Base-by-base conservation (phyloP, 2,888 invertebrate species). In the Melikaiella ostensackeni region DNA sequence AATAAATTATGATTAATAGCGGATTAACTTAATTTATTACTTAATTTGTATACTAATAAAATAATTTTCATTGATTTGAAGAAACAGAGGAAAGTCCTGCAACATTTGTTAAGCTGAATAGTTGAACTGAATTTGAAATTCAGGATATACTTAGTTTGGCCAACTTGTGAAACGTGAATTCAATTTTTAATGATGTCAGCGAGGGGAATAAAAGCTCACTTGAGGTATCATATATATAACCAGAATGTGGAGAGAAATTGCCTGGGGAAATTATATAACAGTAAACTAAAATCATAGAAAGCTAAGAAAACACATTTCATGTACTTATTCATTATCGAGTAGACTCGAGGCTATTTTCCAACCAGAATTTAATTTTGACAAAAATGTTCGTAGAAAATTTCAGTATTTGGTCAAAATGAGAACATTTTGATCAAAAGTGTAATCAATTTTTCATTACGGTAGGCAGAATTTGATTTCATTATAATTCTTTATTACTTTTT, bases 171-270 rank as follows among this genome's bases (percentile, higher is more conserved):
- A 21, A n/a, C 9, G 5, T 7, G 21, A 50, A 50, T 70, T 70
- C n/a, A 70, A 33, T 70, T 70, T 70, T 30, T 27, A 63, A 33
- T 63, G 21, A 63, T 35, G 33, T 35, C 21, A 55, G 30, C 55
- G 50, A 55, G n/a, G 30, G n/a, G 46, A 8, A 70, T 50, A 27
- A 9, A 50, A 70, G 19, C 46, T 30, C 46, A 19, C 30, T 46
- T 30, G 2, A 70, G 24, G 64, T 24, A 27, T 46, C 38, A 24
- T 46, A 19, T 21, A 42, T 42, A 21, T 9, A 19, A n/a, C 50
- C n/a, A 50, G 4, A 35, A 21, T 63, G 35, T 35, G n/a, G 13
- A 63, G 21, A 1, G 35, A 11, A 70, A 70, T 19, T 50, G 50
- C 9, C 70, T 19, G 11, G 70, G 70, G 70, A 70, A 70, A 55